These are phyloP conservation scores for Malurus leucopterus DNA, from an alignment of 2,797 vertebrate species.

Conservation along the genomic window DNA sequence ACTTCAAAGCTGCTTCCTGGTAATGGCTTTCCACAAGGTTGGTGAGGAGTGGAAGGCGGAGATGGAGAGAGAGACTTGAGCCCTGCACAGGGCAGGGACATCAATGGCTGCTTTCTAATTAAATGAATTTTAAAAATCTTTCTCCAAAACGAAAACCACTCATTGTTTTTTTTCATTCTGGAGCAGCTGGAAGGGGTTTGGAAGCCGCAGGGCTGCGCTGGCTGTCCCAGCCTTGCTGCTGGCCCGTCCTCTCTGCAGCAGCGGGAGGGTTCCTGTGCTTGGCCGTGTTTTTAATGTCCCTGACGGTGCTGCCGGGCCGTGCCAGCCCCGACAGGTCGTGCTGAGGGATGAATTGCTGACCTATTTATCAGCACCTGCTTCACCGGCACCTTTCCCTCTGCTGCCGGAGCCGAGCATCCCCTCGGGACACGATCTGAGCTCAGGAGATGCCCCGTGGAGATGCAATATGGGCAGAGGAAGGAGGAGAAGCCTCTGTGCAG, in stretches of 20 bases:
- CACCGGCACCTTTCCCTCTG: neutral
- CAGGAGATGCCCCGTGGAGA: fast-evolving
- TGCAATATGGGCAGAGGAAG: neutral
- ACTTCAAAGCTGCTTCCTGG: constrained; percentile 46
- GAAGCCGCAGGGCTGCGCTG: fast-evolving
- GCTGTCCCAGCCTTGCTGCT: neutral
- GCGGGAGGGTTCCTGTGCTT: fast-evolving
- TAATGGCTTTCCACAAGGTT: constrained; percentile 10
- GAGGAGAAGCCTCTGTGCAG: neutral
- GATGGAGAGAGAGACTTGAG: neutral
- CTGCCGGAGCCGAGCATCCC: constrained; percentile 6
- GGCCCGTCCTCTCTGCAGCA: fast-evolving
- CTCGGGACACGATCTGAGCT: fast-evolving
- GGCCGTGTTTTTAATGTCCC: fast-evolving
- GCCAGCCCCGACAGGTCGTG: neutral
- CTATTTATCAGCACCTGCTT: constrained; percentile 59
- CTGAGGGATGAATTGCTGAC: constrained; percentile 47
- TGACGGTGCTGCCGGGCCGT: fast-evolving
- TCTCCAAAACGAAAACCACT: neutral
- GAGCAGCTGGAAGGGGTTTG: neutral
- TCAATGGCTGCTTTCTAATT: neutral
- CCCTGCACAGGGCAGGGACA: neutral
- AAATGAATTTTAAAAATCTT: neutral
- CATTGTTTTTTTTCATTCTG: fast-evolving
- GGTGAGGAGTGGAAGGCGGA: neutral